Conservation (phyloP, 2,888 invertebrate genomes). For the Odontomyia ornata region DNA sequence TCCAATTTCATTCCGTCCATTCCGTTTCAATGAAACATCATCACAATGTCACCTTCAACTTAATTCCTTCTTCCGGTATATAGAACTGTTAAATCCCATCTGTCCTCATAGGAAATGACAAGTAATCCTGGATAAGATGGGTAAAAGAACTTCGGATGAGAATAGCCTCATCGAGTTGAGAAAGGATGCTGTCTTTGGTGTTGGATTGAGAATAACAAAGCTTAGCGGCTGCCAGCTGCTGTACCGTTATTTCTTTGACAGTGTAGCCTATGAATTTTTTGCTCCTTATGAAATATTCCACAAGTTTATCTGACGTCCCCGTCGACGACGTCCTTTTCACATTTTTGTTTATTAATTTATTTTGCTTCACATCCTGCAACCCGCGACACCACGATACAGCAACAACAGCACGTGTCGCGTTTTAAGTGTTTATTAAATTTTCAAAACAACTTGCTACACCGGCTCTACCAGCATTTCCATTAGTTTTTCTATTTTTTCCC, state of each 20-base stretch:
- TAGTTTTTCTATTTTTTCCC: background rate
- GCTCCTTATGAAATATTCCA: background rate
- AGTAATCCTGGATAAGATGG: background rate
- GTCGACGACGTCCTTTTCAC: background rate
- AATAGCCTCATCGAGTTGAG: background rate
- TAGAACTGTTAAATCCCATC: too few relatives aligned
- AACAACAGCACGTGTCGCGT: too few relatives aligned
- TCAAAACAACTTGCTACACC: background rate
- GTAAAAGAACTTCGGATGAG: background rate
- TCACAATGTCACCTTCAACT: too few relatives aligned
- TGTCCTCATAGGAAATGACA: too few relatives aligned
- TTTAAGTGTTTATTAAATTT: background rate
- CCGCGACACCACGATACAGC: too few relatives aligned
- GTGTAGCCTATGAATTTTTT: background rate
- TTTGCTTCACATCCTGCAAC: background rate
- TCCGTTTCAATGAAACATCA: too few relatives aligned
- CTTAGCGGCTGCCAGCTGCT: background rate
- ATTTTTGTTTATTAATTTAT: slow-evolving; percentile 2
- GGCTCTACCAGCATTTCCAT: background rate
- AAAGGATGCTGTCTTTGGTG: background rate
- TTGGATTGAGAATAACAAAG: background rate
- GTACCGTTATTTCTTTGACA: background rate
- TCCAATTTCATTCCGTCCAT: too few relatives aligned
- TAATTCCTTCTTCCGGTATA: too few relatives aligned
- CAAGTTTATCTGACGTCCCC: background rate